Conservation (phyloP, 2,888 invertebrate species). For the Drosophila maculinotata region DNA sequence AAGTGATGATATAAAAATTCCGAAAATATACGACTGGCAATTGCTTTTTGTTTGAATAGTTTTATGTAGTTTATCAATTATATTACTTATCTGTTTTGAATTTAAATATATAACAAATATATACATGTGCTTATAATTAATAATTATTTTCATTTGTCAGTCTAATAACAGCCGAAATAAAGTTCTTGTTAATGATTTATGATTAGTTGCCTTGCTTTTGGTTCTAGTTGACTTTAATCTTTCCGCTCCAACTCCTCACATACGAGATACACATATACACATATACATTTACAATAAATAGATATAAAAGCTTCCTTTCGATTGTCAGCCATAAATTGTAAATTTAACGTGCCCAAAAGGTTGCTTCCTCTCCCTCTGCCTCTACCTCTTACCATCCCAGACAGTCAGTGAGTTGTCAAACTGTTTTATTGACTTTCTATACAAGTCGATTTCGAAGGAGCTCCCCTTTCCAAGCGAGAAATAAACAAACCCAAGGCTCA, state of each 20-base stretch:
- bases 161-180: too few species aligned
- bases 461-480: constrained; percentile 6
- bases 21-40: constrained; percentile 3
- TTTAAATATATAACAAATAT: too few species aligned
- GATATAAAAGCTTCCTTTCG: constrained; percentile 49
- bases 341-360: constrained; percentile 68
- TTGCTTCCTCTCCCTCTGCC: constrained; percentile 5
- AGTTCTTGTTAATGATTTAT: not conserved
- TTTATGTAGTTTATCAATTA: constrained; percentile 1
- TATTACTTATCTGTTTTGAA: not conserved
- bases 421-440: constrained; percentile 77
- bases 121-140: too few species aligned
- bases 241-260: not conserved
- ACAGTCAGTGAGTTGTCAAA: constrained; percentile 72
- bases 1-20: constrained; percentile 6
- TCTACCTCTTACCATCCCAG: too few species aligned
- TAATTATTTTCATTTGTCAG: too few species aligned
- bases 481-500: constrained; percentile 56
- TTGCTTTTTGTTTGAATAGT: not conserved
- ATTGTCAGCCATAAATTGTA: constrained; percentile 71
- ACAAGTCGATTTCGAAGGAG: constrained; percentile 50
- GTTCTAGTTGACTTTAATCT: constrained; percentile 17
- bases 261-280: too few species aligned
- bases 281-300: constrained; percentile 28
- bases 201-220: constrained; percentile 11